A percentile compares a stretch with the other conserved stretches of the same genome.
Conservation (phyloP, 1,140 invertebrate genomes). For the Dendroctonus valens region DNA sequence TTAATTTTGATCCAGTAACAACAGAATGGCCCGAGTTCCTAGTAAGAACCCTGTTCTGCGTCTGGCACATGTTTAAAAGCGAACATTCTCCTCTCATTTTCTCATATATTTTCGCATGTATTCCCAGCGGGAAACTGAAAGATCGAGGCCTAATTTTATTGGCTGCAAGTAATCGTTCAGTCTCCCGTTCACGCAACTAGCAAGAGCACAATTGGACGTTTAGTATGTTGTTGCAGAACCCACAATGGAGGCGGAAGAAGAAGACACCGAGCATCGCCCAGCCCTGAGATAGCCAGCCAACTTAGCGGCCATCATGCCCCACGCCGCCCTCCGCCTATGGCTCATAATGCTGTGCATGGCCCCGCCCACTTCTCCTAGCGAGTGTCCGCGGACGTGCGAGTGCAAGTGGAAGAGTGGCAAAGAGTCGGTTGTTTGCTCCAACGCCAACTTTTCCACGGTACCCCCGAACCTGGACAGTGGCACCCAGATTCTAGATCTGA, state of each 20-base stretch:
- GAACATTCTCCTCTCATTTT: too few relatives aligned
- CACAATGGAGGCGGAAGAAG: constrained; percentile 46
- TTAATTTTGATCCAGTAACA: too few relatives aligned
- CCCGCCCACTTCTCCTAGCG: constrained; percentile 49
- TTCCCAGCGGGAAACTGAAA: too few relatives aligned
- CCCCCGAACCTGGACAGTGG: constrained; percentile 68
- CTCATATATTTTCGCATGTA: too few relatives aligned
- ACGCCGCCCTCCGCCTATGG: constrained; percentile 27
- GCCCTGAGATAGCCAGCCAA: constrained; percentile 8
- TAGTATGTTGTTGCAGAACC: too few relatives aligned
- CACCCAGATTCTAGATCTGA: constrained; percentile 75
- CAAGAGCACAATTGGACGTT: too few relatives aligned
- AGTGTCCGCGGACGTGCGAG: constrained; percentile 71
- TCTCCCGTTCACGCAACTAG: too few relatives aligned
- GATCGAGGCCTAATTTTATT: too few relatives aligned
- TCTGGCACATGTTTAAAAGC: too few relatives aligned
- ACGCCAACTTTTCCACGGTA: constrained; percentile 67
- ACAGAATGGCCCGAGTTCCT: too few relatives aligned
- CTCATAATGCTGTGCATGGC: constrained; percentile 40
- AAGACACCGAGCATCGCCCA: constrained; percentile 36
- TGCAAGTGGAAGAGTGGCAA: constrained; percentile 86
- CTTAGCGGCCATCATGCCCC: constrained; percentile 27
- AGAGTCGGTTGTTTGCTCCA: constrained; percentile 74
- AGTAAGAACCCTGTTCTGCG: too few relatives aligned
- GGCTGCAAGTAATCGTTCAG: too few relatives aligned